Evolutionary conservation across 2,797 vertebrate species (phyloP).

Genomic region (Taenioides sp.): DNA sequence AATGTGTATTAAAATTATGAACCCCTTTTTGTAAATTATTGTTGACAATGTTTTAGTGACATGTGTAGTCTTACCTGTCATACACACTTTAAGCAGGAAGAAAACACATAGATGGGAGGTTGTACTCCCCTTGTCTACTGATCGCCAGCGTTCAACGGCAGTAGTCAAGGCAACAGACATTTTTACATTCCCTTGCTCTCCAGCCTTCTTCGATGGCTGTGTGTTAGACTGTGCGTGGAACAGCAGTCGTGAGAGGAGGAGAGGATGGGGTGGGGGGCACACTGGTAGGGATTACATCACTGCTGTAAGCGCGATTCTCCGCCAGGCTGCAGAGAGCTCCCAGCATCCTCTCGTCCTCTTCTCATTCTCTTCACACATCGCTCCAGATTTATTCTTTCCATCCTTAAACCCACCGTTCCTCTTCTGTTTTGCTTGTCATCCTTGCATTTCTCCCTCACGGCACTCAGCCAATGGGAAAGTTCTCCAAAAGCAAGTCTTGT

Average conservation of each 20-base stretch:
- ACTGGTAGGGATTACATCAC: constrained; percentile 69
- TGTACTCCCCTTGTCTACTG: not conserved
- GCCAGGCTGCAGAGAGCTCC: constrained; percentile 63
- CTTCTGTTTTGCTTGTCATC: constrained; percentile 10
- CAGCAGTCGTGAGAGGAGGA: constrained; percentile 49
- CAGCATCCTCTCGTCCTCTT: constrained; percentile 24
- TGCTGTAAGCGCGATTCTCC: constrained; percentile 45
- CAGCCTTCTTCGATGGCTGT: constrained; percentile 38
- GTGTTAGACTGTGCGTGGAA: constrained; percentile 39
- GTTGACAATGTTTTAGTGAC: too few species aligned
- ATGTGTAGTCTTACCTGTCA: too few species aligned
- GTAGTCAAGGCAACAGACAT: constrained; percentile 78
- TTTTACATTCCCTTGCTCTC: constrained; percentile 66
- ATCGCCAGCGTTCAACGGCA: constrained; percentile 34
- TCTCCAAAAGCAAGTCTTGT: constrained; percentile 49
- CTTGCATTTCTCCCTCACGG: constrained; percentile 31
- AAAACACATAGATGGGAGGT: constrained; percentile 13
- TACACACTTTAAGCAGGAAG: constrained; percentile 3
- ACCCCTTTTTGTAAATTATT: too few species aligned
- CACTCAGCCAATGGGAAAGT: constrained; percentile 47
- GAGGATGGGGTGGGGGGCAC: constrained; percentile 12
- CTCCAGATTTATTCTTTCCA: constrained; percentile 5
- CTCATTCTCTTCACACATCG: constrained; percentile 18
- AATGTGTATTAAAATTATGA: too few species aligned
- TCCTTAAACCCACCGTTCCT: constrained; percentile 8